A percentile compares a stretch with the other conserved stretches of the same genome.
Evolutionary conservation across 2,113 vertebrate genomes (phyloP).

Genomic region (Charadrius vociferus): DNA sequence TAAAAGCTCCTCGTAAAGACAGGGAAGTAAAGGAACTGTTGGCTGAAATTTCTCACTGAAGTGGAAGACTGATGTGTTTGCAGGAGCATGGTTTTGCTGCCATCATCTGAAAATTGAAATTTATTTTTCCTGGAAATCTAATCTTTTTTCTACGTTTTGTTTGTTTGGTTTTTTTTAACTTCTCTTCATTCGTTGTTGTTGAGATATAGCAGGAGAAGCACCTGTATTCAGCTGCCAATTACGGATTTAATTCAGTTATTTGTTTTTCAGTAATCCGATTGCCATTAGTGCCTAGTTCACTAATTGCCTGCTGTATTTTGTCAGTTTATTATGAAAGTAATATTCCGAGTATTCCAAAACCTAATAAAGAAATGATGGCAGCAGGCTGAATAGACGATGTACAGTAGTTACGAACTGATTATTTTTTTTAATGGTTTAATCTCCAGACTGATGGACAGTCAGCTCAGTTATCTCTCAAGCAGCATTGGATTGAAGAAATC

Average conservation of each 20-base stretch:
- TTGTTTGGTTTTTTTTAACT: not conserved
- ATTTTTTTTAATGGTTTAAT: not conserved
- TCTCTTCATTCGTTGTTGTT: not conserved
- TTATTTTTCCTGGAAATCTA: not conserved
- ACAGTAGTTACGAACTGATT: not conserved
- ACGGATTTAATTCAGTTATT: not conserved
- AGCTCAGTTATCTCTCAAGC: not conserved
- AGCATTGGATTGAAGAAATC: not conserved
- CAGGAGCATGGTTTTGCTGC: not conserved
- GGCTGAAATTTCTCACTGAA: not conserved
- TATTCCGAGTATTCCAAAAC: not conserved
- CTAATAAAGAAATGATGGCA: not conserved
- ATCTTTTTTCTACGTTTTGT: not conserved
- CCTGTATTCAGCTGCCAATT: not conserved
- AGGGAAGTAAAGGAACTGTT: not conserved
- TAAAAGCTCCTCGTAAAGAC: not conserved
- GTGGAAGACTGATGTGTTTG: not conserved
- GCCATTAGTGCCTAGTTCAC: not conserved
- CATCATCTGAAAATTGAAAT: not conserved
- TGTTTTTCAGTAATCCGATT: constrained; percentile 27
- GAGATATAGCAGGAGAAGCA: not conserved
- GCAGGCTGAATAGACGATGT: not conserved
- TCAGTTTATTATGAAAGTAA: not conserved
- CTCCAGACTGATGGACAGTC: not conserved
- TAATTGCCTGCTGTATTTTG: not conserved